These are phyloP conservation scores for Platygyra sinensis DNA, from an alignment of 64 coral and sea anemone genomes.

Conservation along the genomic window DNA sequence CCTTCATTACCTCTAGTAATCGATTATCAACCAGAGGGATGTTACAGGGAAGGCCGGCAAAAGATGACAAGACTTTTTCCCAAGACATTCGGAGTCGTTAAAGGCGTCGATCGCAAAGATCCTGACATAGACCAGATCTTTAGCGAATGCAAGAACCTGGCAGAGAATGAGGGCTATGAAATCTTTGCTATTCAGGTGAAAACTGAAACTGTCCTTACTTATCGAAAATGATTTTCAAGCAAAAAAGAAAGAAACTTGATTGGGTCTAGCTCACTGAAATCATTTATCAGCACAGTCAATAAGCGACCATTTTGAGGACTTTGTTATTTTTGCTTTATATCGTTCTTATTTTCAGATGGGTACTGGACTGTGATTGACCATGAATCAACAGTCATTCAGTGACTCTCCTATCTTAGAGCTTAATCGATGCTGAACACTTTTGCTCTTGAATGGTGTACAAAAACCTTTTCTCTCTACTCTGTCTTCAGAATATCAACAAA, in stretches of 20 bases:
- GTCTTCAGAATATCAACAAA: background rate
- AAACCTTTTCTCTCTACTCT: background rate
- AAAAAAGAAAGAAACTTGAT: no score
- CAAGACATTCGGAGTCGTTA: background rate
- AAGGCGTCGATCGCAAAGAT: background rate
- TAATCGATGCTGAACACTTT: no score
- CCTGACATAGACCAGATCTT: background rate
- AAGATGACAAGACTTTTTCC: background rate
- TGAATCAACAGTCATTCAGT: no score
- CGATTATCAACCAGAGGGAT: background rate
- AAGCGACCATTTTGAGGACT: no score
- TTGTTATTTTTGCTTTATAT: no score
- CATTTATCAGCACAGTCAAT: no score
- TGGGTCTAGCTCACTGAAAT: background rate
- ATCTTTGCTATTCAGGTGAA: slow-evolving; percentile 12
- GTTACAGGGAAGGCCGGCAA: background rate
- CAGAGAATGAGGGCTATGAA: background rate
- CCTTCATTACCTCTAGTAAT: background rate
- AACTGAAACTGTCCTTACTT: no score
- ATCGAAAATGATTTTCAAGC: no score
- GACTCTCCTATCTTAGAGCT: no score
- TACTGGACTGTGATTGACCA: no score
- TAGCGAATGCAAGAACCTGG: background rate
- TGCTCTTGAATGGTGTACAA: no score
- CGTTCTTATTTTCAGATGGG: no score